Conservation (phyloP, 2,797 vertebrate species). For the Acomys russatus region DNA sequence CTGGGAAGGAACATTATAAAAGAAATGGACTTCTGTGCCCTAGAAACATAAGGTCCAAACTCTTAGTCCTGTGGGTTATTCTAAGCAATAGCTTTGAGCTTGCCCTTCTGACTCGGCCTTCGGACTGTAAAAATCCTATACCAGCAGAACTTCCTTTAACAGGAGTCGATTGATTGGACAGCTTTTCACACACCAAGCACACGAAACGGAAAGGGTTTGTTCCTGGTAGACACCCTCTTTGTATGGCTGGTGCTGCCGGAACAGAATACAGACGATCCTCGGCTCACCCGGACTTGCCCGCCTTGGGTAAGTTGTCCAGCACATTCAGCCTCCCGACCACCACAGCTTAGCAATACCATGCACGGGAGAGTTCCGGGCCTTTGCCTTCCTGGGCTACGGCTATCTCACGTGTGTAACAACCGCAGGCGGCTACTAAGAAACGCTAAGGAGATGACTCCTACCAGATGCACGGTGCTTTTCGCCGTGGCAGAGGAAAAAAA, state of each 20-base stretch:
- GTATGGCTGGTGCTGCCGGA: background rate
- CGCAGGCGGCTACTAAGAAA: background rate
- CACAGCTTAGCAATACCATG: no score
- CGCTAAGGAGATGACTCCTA: background rate
- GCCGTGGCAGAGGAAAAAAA: background rate
- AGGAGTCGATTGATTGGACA: background rate
- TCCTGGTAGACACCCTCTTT: background rate
- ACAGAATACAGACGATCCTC: background rate
- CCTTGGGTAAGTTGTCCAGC: background rate
- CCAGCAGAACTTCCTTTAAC: conserved; percentile 27
- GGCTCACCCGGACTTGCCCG: background rate
- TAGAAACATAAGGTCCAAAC: background rate
- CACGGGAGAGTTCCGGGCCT: background rate
- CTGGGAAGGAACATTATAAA: background rate
- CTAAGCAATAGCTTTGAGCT: background rate
- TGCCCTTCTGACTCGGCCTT: background rate
- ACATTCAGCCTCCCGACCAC: background rate
- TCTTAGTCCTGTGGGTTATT: background rate
- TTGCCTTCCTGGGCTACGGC: background rate
- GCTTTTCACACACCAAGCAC: conserved; percentile 1
- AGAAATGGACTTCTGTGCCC: background rate
- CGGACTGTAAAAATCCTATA: background rate
- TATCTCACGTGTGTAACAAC: no score
- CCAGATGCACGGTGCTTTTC: background rate
- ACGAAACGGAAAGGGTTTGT: background rate